Conservation (phyloP, 2,797 vertebrate genomes). For the Nyctalus aviator region DNA sequence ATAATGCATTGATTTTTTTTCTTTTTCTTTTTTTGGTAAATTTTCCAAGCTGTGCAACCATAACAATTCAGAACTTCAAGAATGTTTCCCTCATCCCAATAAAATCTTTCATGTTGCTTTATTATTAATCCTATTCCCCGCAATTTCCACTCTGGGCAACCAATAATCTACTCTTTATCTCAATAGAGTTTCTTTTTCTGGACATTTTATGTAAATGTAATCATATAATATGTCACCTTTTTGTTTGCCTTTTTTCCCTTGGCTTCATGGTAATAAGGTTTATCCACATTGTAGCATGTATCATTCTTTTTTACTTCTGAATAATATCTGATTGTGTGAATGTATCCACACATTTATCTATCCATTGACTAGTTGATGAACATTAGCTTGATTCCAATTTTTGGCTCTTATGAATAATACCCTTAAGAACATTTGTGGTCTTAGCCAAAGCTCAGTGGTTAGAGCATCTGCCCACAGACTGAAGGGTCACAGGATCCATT, state of each 20-base stretch:
- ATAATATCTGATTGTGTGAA: neutral
- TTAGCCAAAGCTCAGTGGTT: no score
- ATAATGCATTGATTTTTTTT: neutral
- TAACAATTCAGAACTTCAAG: neutral
- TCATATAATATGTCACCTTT: neutral
- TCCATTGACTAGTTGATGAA: neutral
- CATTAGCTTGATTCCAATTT: neutral
- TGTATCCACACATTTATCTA: neutral
- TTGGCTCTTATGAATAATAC: neutral
- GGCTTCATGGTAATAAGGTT: neutral
- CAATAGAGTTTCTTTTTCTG: neutral
- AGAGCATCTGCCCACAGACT: no score
- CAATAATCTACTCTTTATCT: neutral
- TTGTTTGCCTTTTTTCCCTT: neutral
- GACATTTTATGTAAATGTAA: neutral
- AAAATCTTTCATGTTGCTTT: neutral
- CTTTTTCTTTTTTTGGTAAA: neutral
- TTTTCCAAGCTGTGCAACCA: neutral
- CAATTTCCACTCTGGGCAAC: neutral
- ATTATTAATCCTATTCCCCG: neutral
- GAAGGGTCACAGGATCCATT: no score
- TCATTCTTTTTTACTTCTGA: neutral
- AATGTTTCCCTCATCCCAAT: neutral
- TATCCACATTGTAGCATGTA: neutral
- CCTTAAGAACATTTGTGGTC: neutral